A percentile compares a stretch with the other conserved stretches of the same genome.
phyloP scores from a whole-genome alignment of 2,888 invertebrate genomes.

The Watsonalla binaria region DNA sequence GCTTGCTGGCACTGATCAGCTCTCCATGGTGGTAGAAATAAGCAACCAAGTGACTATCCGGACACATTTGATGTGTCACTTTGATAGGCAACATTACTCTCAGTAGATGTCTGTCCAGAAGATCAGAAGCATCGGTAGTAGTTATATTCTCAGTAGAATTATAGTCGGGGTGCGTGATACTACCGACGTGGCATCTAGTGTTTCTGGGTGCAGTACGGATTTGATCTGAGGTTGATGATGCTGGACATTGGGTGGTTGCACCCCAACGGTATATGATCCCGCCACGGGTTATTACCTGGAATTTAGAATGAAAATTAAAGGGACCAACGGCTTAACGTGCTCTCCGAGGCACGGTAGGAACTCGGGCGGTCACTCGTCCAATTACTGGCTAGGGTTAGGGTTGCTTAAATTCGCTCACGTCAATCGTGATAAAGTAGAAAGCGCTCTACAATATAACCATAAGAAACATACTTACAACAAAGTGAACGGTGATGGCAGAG shows the following conservation, averaged over 20 bases:
- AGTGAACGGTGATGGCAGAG: constrained; percentile 58
- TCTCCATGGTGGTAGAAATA: constrained; percentile 78
- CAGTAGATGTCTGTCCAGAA: constrained; percentile 47
- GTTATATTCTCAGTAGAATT: neutral
- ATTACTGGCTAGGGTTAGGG: no score
- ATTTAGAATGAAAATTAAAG: constrained; percentile 1
- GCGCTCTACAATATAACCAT: neutral
- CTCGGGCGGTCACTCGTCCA: no score
- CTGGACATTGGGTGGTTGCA: constrained; percentile 66
- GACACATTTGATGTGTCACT: constrained; percentile 72
- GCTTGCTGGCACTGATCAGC: constrained; percentile 75
- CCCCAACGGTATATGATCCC: constrained; percentile 72
- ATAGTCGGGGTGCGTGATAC: neutral
- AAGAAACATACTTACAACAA: constrained; percentile 47
- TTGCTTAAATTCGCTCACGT: no score
- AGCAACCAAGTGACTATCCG: constrained; percentile 71
- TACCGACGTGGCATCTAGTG: constrained; percentile 30
- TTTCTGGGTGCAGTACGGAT: constrained; percentile 41
- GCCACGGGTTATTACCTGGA: constrained; percentile 66
- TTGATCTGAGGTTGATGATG: constrained; percentile 37
- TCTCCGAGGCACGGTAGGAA: no score
- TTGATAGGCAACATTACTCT: constrained; percentile 63
- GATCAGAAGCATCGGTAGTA: constrained; percentile 27
- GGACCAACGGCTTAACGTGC: no score
- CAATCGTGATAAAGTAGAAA: no score